These are phyloP conservation scores for Cnemophilus loriae DNA, from an alignment of 2,113 vertebrate species.

Conservation along the genomic window DNA sequence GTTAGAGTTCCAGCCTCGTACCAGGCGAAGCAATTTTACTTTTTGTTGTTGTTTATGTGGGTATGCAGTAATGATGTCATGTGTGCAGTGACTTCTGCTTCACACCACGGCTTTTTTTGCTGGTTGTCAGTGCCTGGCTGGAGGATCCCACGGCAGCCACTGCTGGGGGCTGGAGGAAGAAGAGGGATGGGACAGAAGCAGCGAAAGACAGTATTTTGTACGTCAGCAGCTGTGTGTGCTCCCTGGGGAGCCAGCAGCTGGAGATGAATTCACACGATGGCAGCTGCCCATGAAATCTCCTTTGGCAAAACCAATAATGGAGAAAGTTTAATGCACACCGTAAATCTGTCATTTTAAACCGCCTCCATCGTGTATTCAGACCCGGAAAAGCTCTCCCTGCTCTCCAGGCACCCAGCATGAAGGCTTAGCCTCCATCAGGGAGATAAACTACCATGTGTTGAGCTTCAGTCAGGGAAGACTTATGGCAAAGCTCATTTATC, in stretches of 20 bases:
- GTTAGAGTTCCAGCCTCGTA: not conserved
- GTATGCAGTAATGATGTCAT: not conserved
- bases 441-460: not conserved
- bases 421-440: not conserved
- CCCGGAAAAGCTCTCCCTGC: not conserved
- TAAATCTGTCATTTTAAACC: not conserved
- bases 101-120: not conserved
- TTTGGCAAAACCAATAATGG: not conserved
- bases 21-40: not conserved
- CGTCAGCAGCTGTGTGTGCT: not conserved
- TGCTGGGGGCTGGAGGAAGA: not conserved
- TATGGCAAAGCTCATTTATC: not conserved
- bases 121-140: not conserved
- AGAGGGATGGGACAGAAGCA: fast-evolving
- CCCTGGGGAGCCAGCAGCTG: not conserved
- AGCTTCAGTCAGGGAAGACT: not conserved
- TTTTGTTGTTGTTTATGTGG: not conserved
- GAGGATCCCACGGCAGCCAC: not conserved
- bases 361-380: not conserved
- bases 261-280: not conserved
- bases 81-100: not conserved
- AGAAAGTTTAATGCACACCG: not conserved
- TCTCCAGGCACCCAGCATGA: not conserved
- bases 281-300: constrained; percentile 5
- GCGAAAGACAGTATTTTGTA: not conserved